Evolutionary conservation across 2,888 invertebrate genomes (phyloP).

Genomic region (Periphyllus acericola): DNA sequence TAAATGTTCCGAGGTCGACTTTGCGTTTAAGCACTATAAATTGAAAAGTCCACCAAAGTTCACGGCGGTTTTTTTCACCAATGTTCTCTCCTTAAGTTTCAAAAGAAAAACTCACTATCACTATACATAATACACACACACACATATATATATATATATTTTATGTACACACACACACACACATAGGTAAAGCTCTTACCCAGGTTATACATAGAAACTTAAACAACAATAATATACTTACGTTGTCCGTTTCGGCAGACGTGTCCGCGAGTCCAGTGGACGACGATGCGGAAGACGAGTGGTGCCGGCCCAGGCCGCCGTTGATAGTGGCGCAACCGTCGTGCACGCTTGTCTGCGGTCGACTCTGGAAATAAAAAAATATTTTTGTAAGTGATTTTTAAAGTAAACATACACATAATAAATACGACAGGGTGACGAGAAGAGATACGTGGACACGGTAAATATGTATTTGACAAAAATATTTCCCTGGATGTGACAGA

Average conservation of each 20-base stretch:
- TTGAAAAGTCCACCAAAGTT: slow-evolving; percentile 38
- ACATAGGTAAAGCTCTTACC: neutral
- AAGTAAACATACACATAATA: neutral
- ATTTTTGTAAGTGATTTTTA: neutral
- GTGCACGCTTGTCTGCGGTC: slow-evolving; percentile 72
- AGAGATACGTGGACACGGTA: neutral
- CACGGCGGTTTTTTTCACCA: neutral
- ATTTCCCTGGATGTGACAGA: too few relatives aligned
- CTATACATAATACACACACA: neutral
- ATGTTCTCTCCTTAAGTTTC: too few relatives aligned
- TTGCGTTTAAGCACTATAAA: slow-evolving; percentile 22
- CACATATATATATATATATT: too few relatives aligned
- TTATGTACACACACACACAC: neutral
- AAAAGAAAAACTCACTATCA: slow-evolving; percentile 1
- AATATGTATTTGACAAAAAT: neutral
- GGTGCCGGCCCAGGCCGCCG: slow-evolving; percentile 64
- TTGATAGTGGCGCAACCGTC: slow-evolving; percentile 66
- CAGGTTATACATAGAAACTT: neutral
- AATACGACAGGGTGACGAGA: neutral
- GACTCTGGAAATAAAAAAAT: slow-evolving; percentile 69
- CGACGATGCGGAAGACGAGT: slow-evolving; percentile 55
- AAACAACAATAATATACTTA: slow-evolving; percentile 62
- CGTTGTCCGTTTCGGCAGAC: slow-evolving; percentile 65
- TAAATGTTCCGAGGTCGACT: slow-evolving; percentile 13
- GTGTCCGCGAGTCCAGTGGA: slow-evolving; percentile 63